Base-by-base conservation (phyloP, 2,888 invertebrate genomes). In the Emmelina monodactyla region DNA sequence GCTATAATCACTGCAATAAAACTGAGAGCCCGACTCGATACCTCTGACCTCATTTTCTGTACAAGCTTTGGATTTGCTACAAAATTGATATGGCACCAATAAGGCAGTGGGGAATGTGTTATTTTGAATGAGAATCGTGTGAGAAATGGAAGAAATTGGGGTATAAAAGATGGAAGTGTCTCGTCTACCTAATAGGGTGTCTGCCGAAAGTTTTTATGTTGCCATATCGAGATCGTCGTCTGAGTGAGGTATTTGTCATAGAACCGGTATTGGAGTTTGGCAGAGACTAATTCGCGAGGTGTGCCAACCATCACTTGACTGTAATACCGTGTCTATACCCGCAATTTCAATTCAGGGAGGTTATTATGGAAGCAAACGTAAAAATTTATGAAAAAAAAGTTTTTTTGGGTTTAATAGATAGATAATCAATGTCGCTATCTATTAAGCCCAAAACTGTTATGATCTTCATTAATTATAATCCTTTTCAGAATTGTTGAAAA, bases 161-260 rank as follows among this genome's bases (percentile, higher is more conserved):
- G n/a, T n/a, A 25, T 25, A 25, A 25, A 28, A 19, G 25, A 35
- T 35, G 32, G 36, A 16, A 5, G 12, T 29, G 28, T 32, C 39
- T 32, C 30, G 37, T 16, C 36, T 35, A 41, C 38, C 39, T 35
- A 45, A 11, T 9, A 25, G 11, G n/a, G 25, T 11, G 25, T n/a
- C 11, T 25, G 25, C 25, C 25, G 25, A 40, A 43, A 41, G 53
- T 61, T 63, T 58, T 61, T 62, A 53, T 52, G 43, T 46, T 53
- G 54, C 49, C 53, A 52, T 51, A 48, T 43, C 15, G 55, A 65
- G 67, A 65, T 66, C 64, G 61, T 59, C 60, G 64, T 61, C 68
- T 55, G 57, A 57, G 55, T 62, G 49, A 55, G 53, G 53, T 64
- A 58, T 62, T 65, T 68, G 63, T 66, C 62, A 62, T 56, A 56